Percentiles rank a stretch among this genome's conserved stretches.
Evolutionary conservation across 1,140 invertebrate species (phyloP).

Genomic region (Pachyrhynchus sulphureomaculatus): DNA sequence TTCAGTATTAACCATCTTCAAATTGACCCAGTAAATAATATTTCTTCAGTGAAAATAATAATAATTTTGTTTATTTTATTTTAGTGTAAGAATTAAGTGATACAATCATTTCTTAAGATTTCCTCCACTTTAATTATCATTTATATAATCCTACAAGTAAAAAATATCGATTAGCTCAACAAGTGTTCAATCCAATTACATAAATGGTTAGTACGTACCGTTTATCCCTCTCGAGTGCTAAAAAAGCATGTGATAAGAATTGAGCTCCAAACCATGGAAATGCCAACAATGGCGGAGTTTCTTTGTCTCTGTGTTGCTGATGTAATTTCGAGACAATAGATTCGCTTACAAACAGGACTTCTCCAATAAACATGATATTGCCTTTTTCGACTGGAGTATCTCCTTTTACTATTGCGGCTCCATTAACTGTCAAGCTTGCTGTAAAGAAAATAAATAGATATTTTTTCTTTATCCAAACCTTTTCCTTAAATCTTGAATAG

Average conservation of each 20-base stretch:
- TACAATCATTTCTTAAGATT: no score
- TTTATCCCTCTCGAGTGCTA: slow-evolving; percentile 58
- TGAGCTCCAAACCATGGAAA: slow-evolving; percentile 66
- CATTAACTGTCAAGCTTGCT: slow-evolving; percentile 58
- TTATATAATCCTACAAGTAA: no score
- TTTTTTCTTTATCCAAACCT: background rate
- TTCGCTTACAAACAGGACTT: slow-evolving; percentile 63
- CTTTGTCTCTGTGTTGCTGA: slow-evolving; percentile 62
- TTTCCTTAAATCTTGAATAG: no score
- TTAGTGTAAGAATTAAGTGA: no score
- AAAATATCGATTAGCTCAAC: slow-evolving; percentile 2
- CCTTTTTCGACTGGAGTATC: slow-evolving; percentile 60
- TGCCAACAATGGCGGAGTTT: slow-evolving; percentile 62
- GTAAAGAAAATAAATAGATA: slow-evolving; percentile 10
- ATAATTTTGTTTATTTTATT: no score
- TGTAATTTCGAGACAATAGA: slow-evolving; percentile 60
- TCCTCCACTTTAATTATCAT: no score
- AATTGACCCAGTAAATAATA: no score
- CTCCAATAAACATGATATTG: slow-evolving; percentile 62
- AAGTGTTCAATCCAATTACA: slow-evolving; percentile 14
- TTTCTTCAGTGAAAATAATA: no score
- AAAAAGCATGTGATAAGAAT: slow-evolving; percentile 63
- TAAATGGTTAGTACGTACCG: slow-evolving; percentile 16
- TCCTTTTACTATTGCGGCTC: slow-evolving; percentile 59
- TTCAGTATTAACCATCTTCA: no score